Conservation (phyloP, 2,888 invertebrate genomes). For the Spatulosminthurus flaviceps region DNA sequence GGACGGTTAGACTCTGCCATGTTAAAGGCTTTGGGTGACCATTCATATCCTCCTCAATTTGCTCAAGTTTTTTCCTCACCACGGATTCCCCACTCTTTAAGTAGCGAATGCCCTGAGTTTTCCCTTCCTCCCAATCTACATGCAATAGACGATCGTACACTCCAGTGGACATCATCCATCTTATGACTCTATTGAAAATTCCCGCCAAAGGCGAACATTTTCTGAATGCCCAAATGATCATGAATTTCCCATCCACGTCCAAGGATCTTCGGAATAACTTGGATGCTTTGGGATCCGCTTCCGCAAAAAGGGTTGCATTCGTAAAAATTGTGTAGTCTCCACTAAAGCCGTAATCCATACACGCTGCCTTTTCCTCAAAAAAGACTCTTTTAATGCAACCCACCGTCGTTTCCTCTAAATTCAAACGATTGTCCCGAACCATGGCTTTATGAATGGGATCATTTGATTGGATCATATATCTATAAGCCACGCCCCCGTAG, state of each 20-base stretch:
- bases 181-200: constrained; percentile 10
- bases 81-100: constrained; percentile 19
- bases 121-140: constrained; percentile 25
- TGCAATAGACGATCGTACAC: constrained; percentile 34
- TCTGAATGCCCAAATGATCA: constrained; percentile 44
- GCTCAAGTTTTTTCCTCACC: constrained; percentile 30
- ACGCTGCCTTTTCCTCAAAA: constrained; percentile 31
- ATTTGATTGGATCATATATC: constrained; percentile 29
- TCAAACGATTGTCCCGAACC: neutral
- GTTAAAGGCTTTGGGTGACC: neutral
- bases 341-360: constrained; percentile 44
- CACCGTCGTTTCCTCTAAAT: constrained; percentile 21
- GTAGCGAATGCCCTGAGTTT: constrained; percentile 22
- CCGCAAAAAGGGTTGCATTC: constrained; percentile 29
- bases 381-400: constrained; percentile 38
- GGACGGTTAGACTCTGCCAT: neutral
- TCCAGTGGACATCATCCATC: constrained; percentile 20
- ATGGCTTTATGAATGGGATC: constrained; percentile 42
- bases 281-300: constrained; percentile 7
- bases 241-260: constrained; percentile 35
- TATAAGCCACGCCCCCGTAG: constrained; percentile 39
- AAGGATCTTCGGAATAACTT: constrained; percentile 25
- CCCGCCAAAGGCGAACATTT: constrained; percentile 35
- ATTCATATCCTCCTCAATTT: constrained; percentile 10
- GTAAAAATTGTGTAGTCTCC: constrained; percentile 36